Base-by-base conservation (phyloP, 2,888 invertebrate species). In the Acutogordius australiensis region DNA sequence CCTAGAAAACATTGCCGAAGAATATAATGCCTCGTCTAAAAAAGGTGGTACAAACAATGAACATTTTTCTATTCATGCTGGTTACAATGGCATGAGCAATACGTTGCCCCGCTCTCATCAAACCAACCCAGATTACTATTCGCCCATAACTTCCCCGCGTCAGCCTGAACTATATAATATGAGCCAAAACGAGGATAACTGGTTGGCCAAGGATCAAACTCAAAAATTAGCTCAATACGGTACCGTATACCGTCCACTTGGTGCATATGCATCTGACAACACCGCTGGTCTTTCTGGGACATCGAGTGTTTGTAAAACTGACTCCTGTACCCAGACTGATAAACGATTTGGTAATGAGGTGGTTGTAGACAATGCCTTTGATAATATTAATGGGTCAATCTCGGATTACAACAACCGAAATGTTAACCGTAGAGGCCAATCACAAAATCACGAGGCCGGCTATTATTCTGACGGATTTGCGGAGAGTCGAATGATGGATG, bases 291-390 rank as follows among this genome's bases (percentile, higher is more conserved):
- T n/a, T n/a, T n/a, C n/a, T n/a, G 37, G 37, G 18, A 37, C 37
- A 13, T n/a, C 4, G 23, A 51, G 23, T 21, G 4, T 13, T 4
- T 4, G 4, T 51, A n/a, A 23, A n/a, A 23, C 23, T 4, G 51
- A 51, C 51, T 21, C 51, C n/a, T 51, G 51, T 23, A 51, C 51
- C 26, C 51, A 51, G 23, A 51, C 51, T n/a, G 51, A 51, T 26
- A 37, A 37, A 18, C n/a, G n/a, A n/a, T n/a, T n/a, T n/a, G n/a
- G n/a, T n/a, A n/a, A n/a, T n/a, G n/a, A n/a, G n/a, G n/a, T n/a
- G n/a, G n/a, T n/a, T n/a, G 37, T 37, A 37, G 37, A 37, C 18
- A 8, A 8, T 18, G 37, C 8, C 18, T 37, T 37, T 18, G 18
- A 13, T 18, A 37, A 37, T 37, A n/a, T n/a, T n/a, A n/a, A n/a